These are phyloP conservation scores for Psilopogon haemacephalus DNA, from an alignment of 2,113 vertebrate species.

Conservation along the genomic window DNA sequence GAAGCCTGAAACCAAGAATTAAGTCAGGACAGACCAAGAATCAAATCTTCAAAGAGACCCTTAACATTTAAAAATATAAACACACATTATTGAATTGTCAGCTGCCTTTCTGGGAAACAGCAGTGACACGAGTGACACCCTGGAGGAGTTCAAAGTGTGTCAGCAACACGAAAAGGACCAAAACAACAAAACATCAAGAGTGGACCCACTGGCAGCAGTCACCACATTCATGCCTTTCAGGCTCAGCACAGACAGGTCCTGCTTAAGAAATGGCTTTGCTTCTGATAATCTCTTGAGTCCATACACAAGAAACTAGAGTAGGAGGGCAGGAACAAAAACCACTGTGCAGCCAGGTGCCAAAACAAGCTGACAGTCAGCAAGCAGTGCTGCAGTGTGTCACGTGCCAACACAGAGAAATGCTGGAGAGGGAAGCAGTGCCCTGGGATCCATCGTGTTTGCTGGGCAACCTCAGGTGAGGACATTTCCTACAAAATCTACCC, in stretches of 20 bases:
- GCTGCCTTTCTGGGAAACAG: not conserved
- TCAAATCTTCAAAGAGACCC: not conserved
- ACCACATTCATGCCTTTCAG: not conserved
- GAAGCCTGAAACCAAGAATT: not conserved
- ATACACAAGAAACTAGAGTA: not conserved
- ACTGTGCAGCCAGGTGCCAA: not conserved
- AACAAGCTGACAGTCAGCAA: not conserved
- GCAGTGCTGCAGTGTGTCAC: accelerated
- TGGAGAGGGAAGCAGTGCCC: accelerated
- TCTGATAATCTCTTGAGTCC: not conserved
- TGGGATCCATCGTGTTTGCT: not conserved
- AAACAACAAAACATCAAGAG: not conserved
- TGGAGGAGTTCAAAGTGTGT: not conserved
- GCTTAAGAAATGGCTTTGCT: not conserved
- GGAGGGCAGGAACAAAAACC: not conserved
- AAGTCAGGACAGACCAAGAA: not conserved
- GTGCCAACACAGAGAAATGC: accelerated
- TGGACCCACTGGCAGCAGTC: not conserved
- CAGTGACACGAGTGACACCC: not conserved
- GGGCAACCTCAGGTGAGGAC: not conserved
- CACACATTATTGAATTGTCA: not conserved
- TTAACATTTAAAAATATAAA: not conserved
- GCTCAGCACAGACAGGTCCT: not conserved
- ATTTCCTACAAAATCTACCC: not conserved
- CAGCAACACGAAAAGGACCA: not conserved